phyloP scores from a whole-genome alignment of 2,797 vertebrate species.

The Jordanella pulchra region DNA sequence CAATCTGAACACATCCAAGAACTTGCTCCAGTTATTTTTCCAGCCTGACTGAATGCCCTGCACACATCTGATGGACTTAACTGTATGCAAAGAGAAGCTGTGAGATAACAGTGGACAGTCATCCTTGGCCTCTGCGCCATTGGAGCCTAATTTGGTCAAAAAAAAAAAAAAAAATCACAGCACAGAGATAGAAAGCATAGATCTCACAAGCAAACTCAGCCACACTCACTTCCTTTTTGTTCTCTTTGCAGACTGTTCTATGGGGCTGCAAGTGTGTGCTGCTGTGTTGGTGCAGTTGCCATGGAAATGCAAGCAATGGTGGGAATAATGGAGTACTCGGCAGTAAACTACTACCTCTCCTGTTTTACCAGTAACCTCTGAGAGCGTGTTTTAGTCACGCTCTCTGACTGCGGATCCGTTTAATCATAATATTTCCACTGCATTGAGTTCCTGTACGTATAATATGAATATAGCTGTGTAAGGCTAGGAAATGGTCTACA shows the following conservation, averaged over 20 bases:
- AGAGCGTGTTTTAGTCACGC: conserved; percentile 21
- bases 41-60: conserved; percentile 34
- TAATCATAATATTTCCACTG: conserved; percentile 24
- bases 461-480: conserved; percentile 9
- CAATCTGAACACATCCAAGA: conserved; percentile 23
- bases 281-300: conserved; percentile 52
- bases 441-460: conserved; percentile 14
- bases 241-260: conserved; percentile 28
- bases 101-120: conserved; percentile 36
- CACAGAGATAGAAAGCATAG: conserved; percentile 27
- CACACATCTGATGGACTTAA: conserved; percentile 23
- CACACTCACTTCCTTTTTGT: conserved; percentile 36
- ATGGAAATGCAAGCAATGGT: conserved; percentile 59
- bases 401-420: conserved; percentile 25
- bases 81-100: conserved; percentile 20
- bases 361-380: conserved; percentile 34
- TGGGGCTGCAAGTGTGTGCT: conserved; percentile 18
- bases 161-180: conserved; percentile 30
- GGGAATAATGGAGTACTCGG: conserved; percentile 49
- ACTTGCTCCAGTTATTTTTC: conserved; percentile 58
- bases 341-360: conserved; percentile 23
- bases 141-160: conserved; percentile 44
- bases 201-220: conserved; percentile 44
- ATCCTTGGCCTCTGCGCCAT: conserved; percentile 36
- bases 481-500: background rate